Base-by-base conservation (phyloP, 2,888 invertebrate species). In the Dryococelus australis region DNA sequence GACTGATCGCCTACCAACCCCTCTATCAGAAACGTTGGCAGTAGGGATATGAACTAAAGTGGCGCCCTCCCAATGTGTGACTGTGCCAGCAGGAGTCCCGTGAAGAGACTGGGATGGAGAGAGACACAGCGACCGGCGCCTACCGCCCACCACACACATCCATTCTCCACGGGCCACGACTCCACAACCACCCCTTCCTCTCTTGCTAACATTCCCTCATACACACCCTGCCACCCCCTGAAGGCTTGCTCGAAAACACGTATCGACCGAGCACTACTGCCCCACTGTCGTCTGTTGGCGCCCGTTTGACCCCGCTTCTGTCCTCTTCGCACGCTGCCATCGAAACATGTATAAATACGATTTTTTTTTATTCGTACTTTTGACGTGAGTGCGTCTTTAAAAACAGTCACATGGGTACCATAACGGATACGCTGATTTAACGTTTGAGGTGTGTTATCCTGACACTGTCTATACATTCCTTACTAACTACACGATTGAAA, bases 181-280 rank as follows among this genome's bases (percentile, higher is more conserved):
- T 65, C 65, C n/a, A 8, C 13, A 65, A 51, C 51, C 65, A n/a
- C 65, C n/a, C 16, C 24, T 24, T 1, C n/a, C 65, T 24, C n/a
- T 24, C 24, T 65, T 12, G 8, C 65, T 20, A 24, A 65, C 65
- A 65, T n/a, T 20, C 65, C n/a, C 65, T 65, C 65, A 3, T 47
- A 65, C 65, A 65, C 65, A n/a, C 65, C 8, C 47, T 65, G 24
- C 65, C 65, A n/a, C 65, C n/a, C 65, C 65, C 65, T n/a, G 24
- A 65, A 1, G 8, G 65, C 10, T 65, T n/a, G 24, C 24, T n/a
- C 24, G 65, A 65, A 65, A 65, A 65, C 65, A 65, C 24, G 65
- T 65, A 65, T 65, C n/a, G 65, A 65, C 65, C 65, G 65, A 65
- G 65, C 65, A 65, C 65, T 65, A 65, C 24, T 65, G 65, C 65